Conservation (phyloP, 2,797 vertebrate species). For the Sebastiscus albofasciatus region DNA sequence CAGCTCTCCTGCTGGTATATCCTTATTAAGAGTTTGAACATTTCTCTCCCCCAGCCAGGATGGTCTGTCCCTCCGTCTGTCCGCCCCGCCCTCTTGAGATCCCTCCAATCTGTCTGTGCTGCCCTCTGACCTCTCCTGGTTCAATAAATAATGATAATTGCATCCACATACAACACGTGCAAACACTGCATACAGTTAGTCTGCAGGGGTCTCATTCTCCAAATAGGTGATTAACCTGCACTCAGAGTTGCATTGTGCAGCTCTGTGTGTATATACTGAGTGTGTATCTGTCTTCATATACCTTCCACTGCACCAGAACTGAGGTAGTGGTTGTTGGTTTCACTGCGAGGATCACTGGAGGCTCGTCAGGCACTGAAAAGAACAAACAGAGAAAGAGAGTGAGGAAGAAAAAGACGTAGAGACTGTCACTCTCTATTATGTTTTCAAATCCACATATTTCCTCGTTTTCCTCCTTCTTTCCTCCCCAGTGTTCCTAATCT, state of each 20-base stretch:
- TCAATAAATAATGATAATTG: constrained; percentile 58
- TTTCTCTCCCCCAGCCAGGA: constrained; percentile 17
- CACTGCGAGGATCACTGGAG: constrained; percentile 88
- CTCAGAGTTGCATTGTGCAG: neutral
- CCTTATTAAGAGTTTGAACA: constrained; percentile 52
- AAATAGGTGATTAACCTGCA: constrained; percentile 30
- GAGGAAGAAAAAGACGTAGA: neutral
- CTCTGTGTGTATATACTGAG: constrained; percentile 5
- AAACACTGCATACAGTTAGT: neutral
- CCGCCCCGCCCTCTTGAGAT: constrained; percentile 5
- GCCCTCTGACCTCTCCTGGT: constrained; percentile 44
- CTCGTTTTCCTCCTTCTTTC: neutral
- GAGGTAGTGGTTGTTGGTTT: constrained; percentile 95
- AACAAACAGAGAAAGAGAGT: constrained; percentile 27
- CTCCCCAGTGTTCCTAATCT: neutral
- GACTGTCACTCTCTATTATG: neutral
- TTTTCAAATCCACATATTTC: constrained; percentile 1
- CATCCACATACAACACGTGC: neutral
- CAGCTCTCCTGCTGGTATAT: constrained; percentile 39
- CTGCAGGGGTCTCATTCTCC: neutral
- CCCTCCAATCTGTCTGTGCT: constrained; percentile 26
- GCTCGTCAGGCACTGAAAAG: constrained; percentile 89
- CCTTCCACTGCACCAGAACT: constrained; percentile 96
- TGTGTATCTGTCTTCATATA: constrained; percentile 59
- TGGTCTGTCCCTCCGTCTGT: constrained; percentile 11